Conservation (phyloP, 2,797 vertebrate genomes). For the Lithobates sylvaticus region DNA sequence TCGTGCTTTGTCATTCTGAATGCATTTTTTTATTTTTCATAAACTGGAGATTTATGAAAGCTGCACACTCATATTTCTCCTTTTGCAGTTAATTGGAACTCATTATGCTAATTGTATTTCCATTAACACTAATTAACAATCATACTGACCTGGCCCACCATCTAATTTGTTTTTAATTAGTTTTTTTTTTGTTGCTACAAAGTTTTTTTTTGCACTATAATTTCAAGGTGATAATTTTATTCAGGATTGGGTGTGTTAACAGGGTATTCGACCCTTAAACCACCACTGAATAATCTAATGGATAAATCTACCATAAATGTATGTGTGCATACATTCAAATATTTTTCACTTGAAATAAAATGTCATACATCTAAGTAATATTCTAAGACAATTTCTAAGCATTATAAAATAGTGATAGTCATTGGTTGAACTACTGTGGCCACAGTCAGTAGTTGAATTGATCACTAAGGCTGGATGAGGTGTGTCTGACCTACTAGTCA, state of each 20-base stretch:
- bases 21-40: conserved; percentile 79
- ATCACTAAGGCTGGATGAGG: no score
- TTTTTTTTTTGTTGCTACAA: conserved; percentile 76
- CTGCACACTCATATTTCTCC: conserved; percentile 83
- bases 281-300: neutral
- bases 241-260: conserved; percentile 72
- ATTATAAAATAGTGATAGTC: neutral
- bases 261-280: neutral
- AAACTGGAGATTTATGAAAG: conserved; percentile 81
- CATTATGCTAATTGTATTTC: conserved; percentile 89
- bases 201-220: conserved; percentile 67
- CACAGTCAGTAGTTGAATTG: no score
- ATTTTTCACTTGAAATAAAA: neutral
- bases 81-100: conserved; percentile 82
- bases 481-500: no score
- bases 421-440: neutral
- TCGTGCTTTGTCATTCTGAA: conserved; percentile 80
- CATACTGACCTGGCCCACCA: conserved; percentile 86
- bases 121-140: conserved; percentile 90
- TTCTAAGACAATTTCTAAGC: neutral
- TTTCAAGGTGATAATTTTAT: conserved; percentile 86
- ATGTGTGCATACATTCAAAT: neutral
- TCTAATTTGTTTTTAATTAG: conserved; percentile 86
- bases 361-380: neutral
- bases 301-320: neutral